Base-by-base conservation (phyloP, 2,888 invertebrate genomes). In the Cheilosia scutellata region DNA sequence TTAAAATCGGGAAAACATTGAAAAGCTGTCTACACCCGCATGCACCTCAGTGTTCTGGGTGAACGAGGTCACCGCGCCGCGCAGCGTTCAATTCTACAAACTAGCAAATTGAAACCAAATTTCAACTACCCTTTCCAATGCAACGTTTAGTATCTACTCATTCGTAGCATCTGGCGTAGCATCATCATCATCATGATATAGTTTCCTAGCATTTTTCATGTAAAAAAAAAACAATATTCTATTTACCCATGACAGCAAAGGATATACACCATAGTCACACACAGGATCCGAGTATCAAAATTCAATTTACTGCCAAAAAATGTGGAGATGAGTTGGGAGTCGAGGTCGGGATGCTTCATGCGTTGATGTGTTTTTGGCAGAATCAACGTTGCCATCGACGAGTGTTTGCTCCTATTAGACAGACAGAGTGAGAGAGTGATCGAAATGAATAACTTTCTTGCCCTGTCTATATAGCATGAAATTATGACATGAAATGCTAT, bases 301-400 rank as follows among this genome's bases (percentile, higher is more conserved):
- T 53, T 66, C 53, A 66, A 53, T 66, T 66, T 66, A 40, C 66
- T 53, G 40, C 40, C 53, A 40, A 51, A 60, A 60, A 42, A 53
- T 29, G 53, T 51, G 37, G 25, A 20, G 65, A 51, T 65, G 65
- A 51, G n/a, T 29, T 5, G n/a, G n/a, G 20, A n/a, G 37, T 27
- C 13, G 9, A 1, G 13, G 42, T 42, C 4, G 13, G 4, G 42
- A 42, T 42, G 42, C 20, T 20, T 2, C 20, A 20, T 47, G 47
- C 16, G 47, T 47, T 47, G 9, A 11, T 42, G n/a, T 42, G n/a
- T 16, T 16, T 9, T 49, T 49, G 25, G 4, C 49, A 42, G n/a
- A n/a, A 4, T 5, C 49, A 49, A 16, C 25, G 6, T 49, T 49
- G 20, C 25, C 25, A 9, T 16, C 9, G 25, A 16, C 2, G 1